phyloP scores from a whole-genome alignment of 2,888 invertebrate species.

The Adineta ricciae region DNA sequence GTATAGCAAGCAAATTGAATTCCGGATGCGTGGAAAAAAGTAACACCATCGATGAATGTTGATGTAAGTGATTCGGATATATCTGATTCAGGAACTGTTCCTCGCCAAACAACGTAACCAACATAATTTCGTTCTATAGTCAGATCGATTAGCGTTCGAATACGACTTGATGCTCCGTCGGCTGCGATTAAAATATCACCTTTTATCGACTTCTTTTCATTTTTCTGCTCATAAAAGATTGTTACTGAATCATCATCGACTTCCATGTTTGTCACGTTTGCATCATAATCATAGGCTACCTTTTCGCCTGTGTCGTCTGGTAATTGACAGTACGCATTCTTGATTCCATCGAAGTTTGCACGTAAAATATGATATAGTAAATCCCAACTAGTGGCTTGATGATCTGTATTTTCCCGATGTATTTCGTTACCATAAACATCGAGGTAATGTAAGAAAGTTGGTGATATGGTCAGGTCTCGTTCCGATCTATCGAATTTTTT shows the following conservation, averaged over 20 bases:
- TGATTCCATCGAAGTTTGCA: neutral
- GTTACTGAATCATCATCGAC: neutral
- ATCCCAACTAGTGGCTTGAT: neutral
- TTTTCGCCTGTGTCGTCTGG: neutral
- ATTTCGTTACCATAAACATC: neutral
- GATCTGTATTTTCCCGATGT: neutral
- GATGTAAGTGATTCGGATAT: neutral
- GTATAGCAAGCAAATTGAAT: neutral
- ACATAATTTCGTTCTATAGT: neutral
- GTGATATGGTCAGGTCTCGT: neutral
- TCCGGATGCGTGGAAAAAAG: neutral
- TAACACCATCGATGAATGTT: neutral
- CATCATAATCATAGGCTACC: neutral
- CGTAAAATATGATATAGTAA: neutral
- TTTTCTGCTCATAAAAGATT: neutral
- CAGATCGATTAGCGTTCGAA: neutral
- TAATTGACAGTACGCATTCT: neutral
- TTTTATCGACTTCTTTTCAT: neutral
- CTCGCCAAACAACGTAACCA: neutral
- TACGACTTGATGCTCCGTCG: neutral
- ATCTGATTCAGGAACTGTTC: neutral
- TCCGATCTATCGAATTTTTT: neutral
- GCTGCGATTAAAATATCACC: neutral
- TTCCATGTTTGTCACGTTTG: neutral
- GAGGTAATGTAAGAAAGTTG: neutral